phyloP scores from a whole-genome alignment of 2,113 vertebrate genomes.

The Dinomys branickii region DNA sequence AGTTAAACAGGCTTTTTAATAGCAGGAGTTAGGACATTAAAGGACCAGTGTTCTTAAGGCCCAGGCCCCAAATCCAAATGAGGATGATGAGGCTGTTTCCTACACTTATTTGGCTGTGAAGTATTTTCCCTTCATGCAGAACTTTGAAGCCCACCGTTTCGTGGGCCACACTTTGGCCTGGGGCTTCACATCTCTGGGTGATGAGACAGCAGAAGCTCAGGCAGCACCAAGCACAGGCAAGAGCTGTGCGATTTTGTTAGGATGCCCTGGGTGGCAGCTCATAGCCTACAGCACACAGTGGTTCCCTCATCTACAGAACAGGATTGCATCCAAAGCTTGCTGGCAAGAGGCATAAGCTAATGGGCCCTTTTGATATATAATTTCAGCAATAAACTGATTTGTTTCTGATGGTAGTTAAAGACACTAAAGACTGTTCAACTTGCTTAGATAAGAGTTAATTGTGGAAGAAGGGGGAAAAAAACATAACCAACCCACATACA shows the following conservation, averaged over 20 bases:
- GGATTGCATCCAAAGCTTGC: not conserved
- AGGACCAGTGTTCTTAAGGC: not conserved
- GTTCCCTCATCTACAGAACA: not conserved
- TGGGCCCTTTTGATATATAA: conserved; percentile 39
- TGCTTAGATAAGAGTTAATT: conserved; percentile 10
- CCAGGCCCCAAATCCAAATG: not conserved
- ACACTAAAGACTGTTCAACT: not conserved
- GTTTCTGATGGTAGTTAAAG: not conserved
- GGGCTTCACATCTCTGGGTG: not conserved
- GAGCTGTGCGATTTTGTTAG: not conserved
- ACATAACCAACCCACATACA: not conserved
- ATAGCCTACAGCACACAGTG: not conserved
- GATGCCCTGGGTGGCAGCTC: not conserved
- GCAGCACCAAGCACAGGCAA: not conserved
- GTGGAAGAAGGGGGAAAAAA: not conserved
- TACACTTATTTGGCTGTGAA: not conserved
- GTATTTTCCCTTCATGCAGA: fast-evolving
- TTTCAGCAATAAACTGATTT: conserved; percentile 57
- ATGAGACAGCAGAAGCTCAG: not conserved
- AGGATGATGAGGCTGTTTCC: not conserved
- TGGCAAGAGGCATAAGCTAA: conserved; percentile 39
- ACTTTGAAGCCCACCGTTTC: not conserved
- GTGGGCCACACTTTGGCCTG: not conserved
- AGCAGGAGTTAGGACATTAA: not conserved
- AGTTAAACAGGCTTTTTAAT: not conserved